phyloP scores from a whole-genome alignment of 2,797 vertebrate species.

The Scleropages formosus region DNA sequence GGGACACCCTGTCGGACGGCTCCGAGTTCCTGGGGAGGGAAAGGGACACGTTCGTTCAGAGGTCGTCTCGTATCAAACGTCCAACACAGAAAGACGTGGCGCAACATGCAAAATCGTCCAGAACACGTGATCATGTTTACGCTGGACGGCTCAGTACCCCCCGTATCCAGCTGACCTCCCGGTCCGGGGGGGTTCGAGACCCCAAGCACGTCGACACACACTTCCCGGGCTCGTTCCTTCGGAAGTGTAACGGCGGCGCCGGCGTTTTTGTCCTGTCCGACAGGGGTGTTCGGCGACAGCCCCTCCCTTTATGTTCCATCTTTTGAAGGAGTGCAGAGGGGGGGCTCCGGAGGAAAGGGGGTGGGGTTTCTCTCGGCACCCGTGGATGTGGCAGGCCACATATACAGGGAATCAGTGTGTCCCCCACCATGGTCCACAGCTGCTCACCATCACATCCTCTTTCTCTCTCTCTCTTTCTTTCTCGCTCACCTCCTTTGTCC shows the following conservation, averaged over 20 bases:
- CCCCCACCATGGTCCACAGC: background rate
- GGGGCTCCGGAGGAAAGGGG: conserved; percentile 6
- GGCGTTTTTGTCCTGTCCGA: conserved; percentile 7
- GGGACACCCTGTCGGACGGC: background rate
- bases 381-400: background rate
- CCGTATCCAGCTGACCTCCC: too few species aligned
- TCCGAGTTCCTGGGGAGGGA: too few species aligned
- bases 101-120: too few species aligned
- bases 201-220: too few species aligned
- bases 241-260: too few species aligned
- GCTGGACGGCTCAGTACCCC: too few species aligned
- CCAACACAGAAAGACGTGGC: too few species aligned
- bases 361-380: background rate
- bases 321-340: conserved; percentile 19
- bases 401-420: background rate
- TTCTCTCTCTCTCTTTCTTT: conserved; percentile 3
- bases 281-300: conserved; percentile 1
- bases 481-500: background rate
- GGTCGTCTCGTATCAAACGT: too few species aligned
- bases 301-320: conserved; percentile 31
- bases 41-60: too few species aligned
- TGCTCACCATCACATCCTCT: conserved; percentile 24
- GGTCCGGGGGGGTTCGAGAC: too few species aligned
- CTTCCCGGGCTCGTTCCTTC: too few species aligned
- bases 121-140: too few species aligned